Percentiles rank a stretch among this genome's conserved stretches.
Conservation (phyloP, 2,797 vertebrate species). For the Lutjanus campechanus region DNA sequence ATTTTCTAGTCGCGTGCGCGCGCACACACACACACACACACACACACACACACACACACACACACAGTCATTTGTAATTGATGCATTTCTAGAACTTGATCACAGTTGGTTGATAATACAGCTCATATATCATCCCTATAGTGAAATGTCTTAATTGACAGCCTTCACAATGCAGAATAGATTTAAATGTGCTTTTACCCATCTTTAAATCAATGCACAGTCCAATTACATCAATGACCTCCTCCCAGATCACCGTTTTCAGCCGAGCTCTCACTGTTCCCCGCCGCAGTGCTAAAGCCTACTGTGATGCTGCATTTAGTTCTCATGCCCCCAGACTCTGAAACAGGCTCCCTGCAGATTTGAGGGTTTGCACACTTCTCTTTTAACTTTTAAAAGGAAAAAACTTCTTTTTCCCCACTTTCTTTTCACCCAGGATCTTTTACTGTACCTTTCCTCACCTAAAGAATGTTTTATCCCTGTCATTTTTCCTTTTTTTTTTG, state of each 20-base stretch:
- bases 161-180: conserved; percentile 14
- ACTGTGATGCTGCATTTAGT: conserved; percentile 22
- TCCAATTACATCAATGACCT: conserved; percentile 24
- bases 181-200: conserved; percentile 20
- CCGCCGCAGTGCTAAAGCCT: conserved; percentile 16
- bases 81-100: neutral
- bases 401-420: conserved; percentile 2
- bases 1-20: conserved; percentile 40
- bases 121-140: no score
- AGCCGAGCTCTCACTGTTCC: conserved; percentile 16
- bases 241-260: conserved; percentile 1
- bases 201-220: conserved; percentile 27
- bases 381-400: conserved; percentile 2
- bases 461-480: neutral
- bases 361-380: conserved; percentile 5
- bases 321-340: conserved; percentile 26
- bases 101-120: neutral
- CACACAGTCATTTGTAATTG: neutral
- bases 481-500: neutral
- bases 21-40: conserved; percentile 5
- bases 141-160: neutral
- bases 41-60: conserved; percentile 2
- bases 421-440: neutral
- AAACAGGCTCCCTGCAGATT: conserved; percentile 45
- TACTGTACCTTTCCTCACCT: neutral